Percentiles rank a stretch among this genome's conserved stretches.
Conservation (phyloP, 2,888 invertebrate species). For the Pediacus dermestoides region DNA sequence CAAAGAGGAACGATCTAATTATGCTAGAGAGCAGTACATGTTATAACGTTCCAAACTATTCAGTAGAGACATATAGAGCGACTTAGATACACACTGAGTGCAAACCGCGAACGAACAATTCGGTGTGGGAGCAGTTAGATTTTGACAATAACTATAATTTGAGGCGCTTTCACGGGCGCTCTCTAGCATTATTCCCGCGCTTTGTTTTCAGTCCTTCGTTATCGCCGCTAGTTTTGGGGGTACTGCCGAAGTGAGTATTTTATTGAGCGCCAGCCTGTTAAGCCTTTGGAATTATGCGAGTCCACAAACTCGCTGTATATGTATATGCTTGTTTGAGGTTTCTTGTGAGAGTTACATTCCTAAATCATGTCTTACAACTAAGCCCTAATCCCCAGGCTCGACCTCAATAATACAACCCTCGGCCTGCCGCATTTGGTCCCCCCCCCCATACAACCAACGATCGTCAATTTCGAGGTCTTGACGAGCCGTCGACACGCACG, state of each 20-base stretch:
- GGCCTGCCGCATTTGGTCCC: slow-evolving; percentile 7
- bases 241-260: slow-evolving; percentile 26
- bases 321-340: slow-evolving; percentile 24
- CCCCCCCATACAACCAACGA: slow-evolving; percentile 3
- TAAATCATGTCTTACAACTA: slow-evolving; percentile 29
- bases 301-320: slow-evolving; percentile 22
- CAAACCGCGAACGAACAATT: background rate
- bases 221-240: slow-evolving; percentile 25
- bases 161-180: no score
- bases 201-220: slow-evolving; percentile 29
- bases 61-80: no score
- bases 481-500: slow-evolving; percentile 24
- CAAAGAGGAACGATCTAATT: slow-evolving; percentile 21
- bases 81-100: background rate
- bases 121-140: slow-evolving; percentile 23
- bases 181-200: slow-evolving; percentile 30
- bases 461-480: slow-evolving; percentile 8
- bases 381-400: slow-evolving; percentile 19
- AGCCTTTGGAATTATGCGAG: slow-evolving; percentile 30
- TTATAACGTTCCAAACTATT: slow-evolving; percentile 4
- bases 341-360: slow-evolving; percentile 26
- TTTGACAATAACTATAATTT: slow-evolving; percentile 35
- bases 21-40: slow-evolving; percentile 12
- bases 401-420: slow-evolving; percentile 18
- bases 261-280: slow-evolving; percentile 29